Evolutionary conservation across 2,113 vertebrate genomes (phyloP).

Genomic region (Ancistrus triradiatus): DNA sequence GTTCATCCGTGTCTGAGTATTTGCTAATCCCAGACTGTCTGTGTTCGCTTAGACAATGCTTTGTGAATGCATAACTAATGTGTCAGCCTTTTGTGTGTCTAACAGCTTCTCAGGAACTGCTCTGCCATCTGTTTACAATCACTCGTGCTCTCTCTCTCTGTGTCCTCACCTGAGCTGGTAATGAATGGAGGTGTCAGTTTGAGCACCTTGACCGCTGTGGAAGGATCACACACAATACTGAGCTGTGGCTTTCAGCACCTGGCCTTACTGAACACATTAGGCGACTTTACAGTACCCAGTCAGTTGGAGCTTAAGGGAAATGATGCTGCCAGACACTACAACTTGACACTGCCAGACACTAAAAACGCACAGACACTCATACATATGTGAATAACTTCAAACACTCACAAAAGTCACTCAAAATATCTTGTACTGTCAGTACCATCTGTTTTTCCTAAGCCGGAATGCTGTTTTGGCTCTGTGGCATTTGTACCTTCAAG

Average conservation of each 20-base stretch:
- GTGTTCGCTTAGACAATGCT: conserved; percentile 36
- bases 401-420: neutral
- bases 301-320: conserved; percentile 24
- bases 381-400: neutral
- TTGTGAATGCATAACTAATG: conserved; percentile 37
- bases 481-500: neutral
- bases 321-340: no score
- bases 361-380: neutral
- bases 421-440: no score
- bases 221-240: conserved; percentile 46
- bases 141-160: conserved; percentile 9
- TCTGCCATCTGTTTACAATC: conserved; percentile 29
- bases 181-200: conserved; percentile 51
- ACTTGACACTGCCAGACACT: no score
- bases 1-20: conserved; percentile 11
- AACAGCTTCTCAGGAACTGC: conserved; percentile 35
- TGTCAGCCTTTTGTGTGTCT: conserved; percentile 37
- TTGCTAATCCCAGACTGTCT: conserved; percentile 37
- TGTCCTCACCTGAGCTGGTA: conserved; percentile 45
- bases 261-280: conserved; percentile 42
- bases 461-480: neutral
- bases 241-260: conserved; percentile 43
- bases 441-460: no score
- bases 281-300: conserved; percentile 35
- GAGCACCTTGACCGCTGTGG: conserved; percentile 43